Percentiles rank a stretch among this genome's conserved stretches.
These are phyloP conservation scores for Heteromurus nitidus DNA, from an alignment of 2,888 invertebrate genomes.

Conservation along the genomic window DNA sequence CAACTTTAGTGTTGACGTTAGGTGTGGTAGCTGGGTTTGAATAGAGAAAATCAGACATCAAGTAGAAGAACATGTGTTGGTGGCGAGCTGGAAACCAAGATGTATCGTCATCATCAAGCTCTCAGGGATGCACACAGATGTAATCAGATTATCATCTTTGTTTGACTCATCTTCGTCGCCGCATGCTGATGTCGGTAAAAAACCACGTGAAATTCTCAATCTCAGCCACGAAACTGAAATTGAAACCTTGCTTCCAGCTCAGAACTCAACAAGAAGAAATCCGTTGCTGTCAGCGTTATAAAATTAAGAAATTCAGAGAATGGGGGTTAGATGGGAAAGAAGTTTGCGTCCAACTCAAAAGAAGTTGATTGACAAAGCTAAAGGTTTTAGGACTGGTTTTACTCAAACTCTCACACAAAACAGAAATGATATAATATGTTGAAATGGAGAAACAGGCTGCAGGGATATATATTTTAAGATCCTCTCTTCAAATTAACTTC, in stretches of 20 bases:
- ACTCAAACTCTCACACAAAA: no score
- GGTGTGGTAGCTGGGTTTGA: slow-evolving; percentile 34
- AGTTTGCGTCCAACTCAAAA: no score
- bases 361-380: no score
- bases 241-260: slow-evolving; percentile 22
- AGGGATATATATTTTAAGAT: neutral
- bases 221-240: slow-evolving; percentile 8
- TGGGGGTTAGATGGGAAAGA: no score
- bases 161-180: slow-evolving; percentile 21
- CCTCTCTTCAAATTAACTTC: no score
- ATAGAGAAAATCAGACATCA: slow-evolving; percentile 17
- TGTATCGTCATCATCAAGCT: slow-evolving; percentile 29
- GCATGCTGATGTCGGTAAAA: slow-evolving; percentile 9
- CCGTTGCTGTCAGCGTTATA: slow-evolving; percentile 5
- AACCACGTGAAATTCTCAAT: slow-evolving; percentile 19
- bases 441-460: no score
- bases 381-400: no score
- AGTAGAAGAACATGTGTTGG: slow-evolving; percentile 31
- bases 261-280: neutral
- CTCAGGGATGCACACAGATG: slow-evolving; percentile 10
- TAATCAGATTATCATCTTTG: slow-evolving; percentile 41
- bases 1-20: slow-evolving; percentile 29
- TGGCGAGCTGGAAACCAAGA: slow-evolving; percentile 34
- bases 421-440: no score
- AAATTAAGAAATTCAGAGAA: slow-evolving; percentile 14